These are phyloP conservation scores for Stenodera caucasica DNA, from an alignment of 2,888 invertebrate species.

Conservation along the genomic window DNA sequence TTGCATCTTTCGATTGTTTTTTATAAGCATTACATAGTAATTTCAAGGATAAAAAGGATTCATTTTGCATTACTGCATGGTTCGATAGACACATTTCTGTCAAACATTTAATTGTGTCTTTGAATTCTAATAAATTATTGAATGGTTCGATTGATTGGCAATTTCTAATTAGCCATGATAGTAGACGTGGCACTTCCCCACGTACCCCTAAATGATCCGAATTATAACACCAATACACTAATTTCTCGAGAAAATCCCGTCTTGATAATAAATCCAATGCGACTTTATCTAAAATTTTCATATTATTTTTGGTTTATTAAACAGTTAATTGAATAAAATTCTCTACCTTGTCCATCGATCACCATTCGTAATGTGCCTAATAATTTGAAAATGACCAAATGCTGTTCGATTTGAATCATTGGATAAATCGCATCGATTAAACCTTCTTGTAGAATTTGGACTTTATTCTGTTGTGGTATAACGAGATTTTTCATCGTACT, in stretches of 20 bases:
- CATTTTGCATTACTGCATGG: slow-evolving; percentile 86
- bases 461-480: slow-evolving; percentile 76
- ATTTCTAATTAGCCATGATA: slow-evolving; percentile 78
- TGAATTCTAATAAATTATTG: slow-evolving; percentile 57
- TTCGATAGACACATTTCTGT: slow-evolving; percentile 82
- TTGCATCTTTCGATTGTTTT: not conserved
- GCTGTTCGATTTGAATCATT: slow-evolving; percentile 67
- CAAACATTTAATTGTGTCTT: slow-evolving; percentile 73
- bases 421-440: slow-evolving; percentile 74
- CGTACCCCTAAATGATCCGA: slow-evolving; percentile 83
- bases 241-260: slow-evolving; percentile 64
- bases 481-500: slow-evolving; percentile 79
- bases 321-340: no score
- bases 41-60: slow-evolving; percentile 74
- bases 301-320: not conserved
- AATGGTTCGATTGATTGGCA: slow-evolving; percentile 58
- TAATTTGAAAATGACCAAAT: slow-evolving; percentile 83
- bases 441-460: slow-evolving; percentile 70
- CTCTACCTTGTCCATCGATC: slow-evolving; percentile 82
- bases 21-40: slow-evolving; percentile 58
- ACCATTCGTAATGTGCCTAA: slow-evolving; percentile 84
- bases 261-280: slow-evolving; percentile 69
- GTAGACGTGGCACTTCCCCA: slow-evolving; percentile 76
- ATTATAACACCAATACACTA: slow-evolving; percentile 75
- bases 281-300: not conserved